Evolutionary conservation across 2,888 invertebrate genomes (phyloP), one percentile per base, ranked within the genome.

Genomic region (Himalopsyche tibetana): DNA sequence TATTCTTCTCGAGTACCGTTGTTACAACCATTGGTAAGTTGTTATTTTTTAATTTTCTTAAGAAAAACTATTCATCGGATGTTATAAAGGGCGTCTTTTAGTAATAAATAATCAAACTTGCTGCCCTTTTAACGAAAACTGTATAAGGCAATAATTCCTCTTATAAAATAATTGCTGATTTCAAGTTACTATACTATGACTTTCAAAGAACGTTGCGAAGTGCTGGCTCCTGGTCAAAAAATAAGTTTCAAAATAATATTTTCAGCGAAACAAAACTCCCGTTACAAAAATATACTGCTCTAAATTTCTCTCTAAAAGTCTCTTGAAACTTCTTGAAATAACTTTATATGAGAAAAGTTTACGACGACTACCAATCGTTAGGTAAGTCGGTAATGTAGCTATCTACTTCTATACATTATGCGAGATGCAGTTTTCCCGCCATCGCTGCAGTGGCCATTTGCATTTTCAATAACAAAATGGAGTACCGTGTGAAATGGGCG

Each of bases 1-100:
- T 98, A 85, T 98, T 98, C 93, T 98, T 98, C 91, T 96, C 97
- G 0, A 96, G 96, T 82, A 97, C 97, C 0, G 96, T 98, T 11
- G 95, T 98, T 87, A 98, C 97, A n/a, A 98, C 98, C 82, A 97
- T 98, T 89, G 97, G 96, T 96, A 91, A 92, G 91, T 89, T 40
- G 17, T 56, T 15, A 12, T 9, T 12, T 15, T n/a, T n/a, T n/a
- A n/a, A n/a, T n/a, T n/a, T 51, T 8, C 11, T 6, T 45, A 8
- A 6, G 6, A 28, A 28, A 40, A 45, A 45, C 2, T 45, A 45
- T 45, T 45, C 45, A 2, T 45, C 9, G 0, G 9, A 45, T 9
- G 2, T 28, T 28, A 28, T 28, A 1, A 28, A 28, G 28, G 28
- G 28, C 28, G 28, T 28, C 28, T 28, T 28, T 2, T 28, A 28